phyloP scores from a whole-genome alignment of 2,797 vertebrate species.

The Sebastolobus altivelis region DNA sequence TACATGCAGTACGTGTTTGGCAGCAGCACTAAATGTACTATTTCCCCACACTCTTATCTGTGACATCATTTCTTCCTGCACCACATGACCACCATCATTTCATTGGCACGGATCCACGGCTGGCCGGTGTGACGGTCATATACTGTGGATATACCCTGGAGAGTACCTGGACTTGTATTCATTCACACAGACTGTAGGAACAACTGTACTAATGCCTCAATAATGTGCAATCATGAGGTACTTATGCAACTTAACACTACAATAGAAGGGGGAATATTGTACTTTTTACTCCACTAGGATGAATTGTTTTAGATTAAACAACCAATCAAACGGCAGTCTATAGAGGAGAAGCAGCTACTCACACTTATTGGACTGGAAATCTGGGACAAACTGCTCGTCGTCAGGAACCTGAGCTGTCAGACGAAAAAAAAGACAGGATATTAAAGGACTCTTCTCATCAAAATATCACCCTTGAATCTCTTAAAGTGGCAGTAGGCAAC shows the following conservation, averaged over 20 bases:
- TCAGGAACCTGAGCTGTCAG: slow-evolving; percentile 92
- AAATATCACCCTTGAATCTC: background rate
- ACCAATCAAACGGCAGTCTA: background rate
- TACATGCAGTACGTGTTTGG: slow-evolving; percentile 16
- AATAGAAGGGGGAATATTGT: background rate
- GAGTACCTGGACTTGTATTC: background rate
- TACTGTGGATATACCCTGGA: background rate
- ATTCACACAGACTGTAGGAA: background rate
- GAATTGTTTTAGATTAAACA: background rate
- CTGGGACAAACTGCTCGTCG: slow-evolving; percentile 97
- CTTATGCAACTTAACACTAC: background rate
- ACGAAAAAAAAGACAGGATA: background rate
- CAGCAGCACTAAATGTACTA: background rate
- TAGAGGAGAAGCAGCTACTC: slow-evolving; percentile 78
- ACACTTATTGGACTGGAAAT: slow-evolving; percentile 96
- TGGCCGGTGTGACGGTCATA: background rate
- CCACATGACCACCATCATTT: slow-evolving; percentile 17
- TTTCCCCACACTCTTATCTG: slow-evolving; percentile 35
- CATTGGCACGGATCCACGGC: slow-evolving; percentile 6
- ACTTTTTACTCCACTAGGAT: background rate
- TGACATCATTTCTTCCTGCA: slow-evolving; percentile 39
- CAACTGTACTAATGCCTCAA: background rate
- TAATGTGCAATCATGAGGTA: background rate
- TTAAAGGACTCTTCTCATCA: background rate
- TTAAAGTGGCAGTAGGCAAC: background rate